Conservation (phyloP, 2,113 vertebrate species). For the Steatornis caripensis region DNA sequence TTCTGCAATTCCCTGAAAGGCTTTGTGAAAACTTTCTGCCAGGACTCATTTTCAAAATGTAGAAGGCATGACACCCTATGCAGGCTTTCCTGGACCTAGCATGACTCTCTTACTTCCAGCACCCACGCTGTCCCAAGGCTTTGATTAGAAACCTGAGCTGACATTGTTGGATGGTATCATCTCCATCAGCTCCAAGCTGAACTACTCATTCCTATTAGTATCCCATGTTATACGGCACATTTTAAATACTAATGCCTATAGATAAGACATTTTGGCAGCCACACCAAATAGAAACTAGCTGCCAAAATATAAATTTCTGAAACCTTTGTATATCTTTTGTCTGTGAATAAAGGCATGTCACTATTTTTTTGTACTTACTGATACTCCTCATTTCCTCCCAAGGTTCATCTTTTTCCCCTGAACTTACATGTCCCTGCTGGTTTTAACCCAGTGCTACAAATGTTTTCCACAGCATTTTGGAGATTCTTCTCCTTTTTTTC, state of each 20-base stretch:
- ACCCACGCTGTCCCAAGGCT: neutral
- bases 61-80: neutral
- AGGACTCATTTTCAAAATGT: neutral
- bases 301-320: neutral
- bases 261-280: neutral
- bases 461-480: neutral
- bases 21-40: neutral
- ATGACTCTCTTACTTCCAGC: neutral
- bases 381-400: neutral
- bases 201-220: neutral
- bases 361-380: neutral
- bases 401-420: neutral
- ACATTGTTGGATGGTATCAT: neutral
- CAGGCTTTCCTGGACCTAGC: neutral
- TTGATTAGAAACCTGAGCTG: neutral
- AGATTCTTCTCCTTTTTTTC: neutral
- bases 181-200: neutral
- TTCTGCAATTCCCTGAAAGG: neutral
- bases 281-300: neutral
- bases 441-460: neutral
- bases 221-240: neutral
- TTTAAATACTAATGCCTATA: neutral
- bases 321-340: neutral
- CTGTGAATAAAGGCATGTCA: neutral
- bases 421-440: neutral